Percentiles rank a stretch among this genome's conserved stretches.
Evolutionary conservation across 2,797 vertebrate genomes (phyloP).

Genomic region (Oreochromis grahami): DNA sequence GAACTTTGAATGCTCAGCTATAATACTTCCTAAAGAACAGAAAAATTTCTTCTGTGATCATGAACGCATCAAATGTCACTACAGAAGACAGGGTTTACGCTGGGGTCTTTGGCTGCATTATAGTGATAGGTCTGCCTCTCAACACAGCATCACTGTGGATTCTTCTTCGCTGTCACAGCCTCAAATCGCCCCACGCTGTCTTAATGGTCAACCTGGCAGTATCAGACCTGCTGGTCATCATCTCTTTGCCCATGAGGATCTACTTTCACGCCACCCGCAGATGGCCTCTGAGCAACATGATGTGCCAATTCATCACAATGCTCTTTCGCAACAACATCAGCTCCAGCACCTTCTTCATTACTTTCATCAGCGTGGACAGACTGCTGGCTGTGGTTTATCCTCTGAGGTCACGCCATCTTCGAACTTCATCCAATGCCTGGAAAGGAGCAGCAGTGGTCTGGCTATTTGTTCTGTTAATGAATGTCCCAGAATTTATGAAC

Average conservation of each 20-base stretch:
- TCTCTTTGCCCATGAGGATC: constrained; percentile 45
- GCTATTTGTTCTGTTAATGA: rapidly evolving
- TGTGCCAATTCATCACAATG: constrained; percentile 21
- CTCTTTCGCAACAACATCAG: constrained; percentile 55
- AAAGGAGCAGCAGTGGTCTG: background rate
- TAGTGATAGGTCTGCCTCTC: constrained; percentile 16
- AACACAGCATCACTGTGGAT: constrained; percentile 25
- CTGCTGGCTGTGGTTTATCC: background rate
- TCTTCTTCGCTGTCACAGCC: background rate
- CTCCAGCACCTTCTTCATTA: constrained; percentile 61
- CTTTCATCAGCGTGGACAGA: background rate
- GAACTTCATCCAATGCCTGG: background rate
- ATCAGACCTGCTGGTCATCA: constrained; percentile 46
- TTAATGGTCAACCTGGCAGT: constrained; percentile 49
- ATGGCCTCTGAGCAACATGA: background rate
- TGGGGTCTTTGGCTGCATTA: background rate
- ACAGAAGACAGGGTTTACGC: background rate
- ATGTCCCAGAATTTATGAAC: rapidly evolving
- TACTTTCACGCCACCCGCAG: constrained; percentile 34
- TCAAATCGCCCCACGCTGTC: constrained; percentile 1
- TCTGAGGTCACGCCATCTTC: background rate
- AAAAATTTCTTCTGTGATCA: background rate
- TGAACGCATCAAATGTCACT: background rate
- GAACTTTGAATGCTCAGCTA: background rate
- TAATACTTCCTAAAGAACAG: background rate